Evolutionary conservation across 2,888 invertebrate genomes (phyloP), one percentile per base, ranked within the genome.

Genomic region (Drosophila subsilvestris): DNA sequence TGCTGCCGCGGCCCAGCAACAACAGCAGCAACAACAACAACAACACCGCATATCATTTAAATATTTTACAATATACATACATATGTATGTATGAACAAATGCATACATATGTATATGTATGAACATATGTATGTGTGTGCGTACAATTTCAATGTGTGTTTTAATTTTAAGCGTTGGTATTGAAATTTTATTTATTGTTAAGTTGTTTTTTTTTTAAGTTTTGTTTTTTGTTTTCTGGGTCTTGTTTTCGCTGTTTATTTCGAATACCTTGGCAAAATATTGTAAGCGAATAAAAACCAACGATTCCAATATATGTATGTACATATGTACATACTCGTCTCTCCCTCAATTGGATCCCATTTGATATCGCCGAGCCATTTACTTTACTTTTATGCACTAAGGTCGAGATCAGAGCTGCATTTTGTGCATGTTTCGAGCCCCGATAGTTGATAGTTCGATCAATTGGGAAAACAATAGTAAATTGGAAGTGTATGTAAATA

Each of bases 21-120:
- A 66, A 57, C 60, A 75, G 55, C 42, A 69, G 44, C 37, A 66
- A 57, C 43, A 20, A 2, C 20, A 54, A 54, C 63, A 74, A 58
- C 62, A 71, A 54, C 57, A 58, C 9, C 49, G 78, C 74, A 80
- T 75, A 81, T 78, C 68, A 85, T 87, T 85, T 83, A 83, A 83
- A 87, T 85, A 82, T 68, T 83, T 86, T 75, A 80, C 78, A 76
- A 67, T 67, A 75, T 69, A 61, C 65, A 70, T 63, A 53, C 50
- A 14, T 14, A 5, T 32, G 14, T 37, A 18, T 37, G 22, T 51
- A 43, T 44, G 43, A 44, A 53, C 10, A 66, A 63, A 72, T 55
- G 59, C 63, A 72, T 65, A 54, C 47, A 17, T 17, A 3, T 27
- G 10, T 29, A 18, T 29, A 22, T 51, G 37, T 54, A 29, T 51